These are phyloP conservation scores for Coleophora flavipennella DNA, from an alignment of 2,888 invertebrate genomes.

Conservation along the genomic window DNA sequence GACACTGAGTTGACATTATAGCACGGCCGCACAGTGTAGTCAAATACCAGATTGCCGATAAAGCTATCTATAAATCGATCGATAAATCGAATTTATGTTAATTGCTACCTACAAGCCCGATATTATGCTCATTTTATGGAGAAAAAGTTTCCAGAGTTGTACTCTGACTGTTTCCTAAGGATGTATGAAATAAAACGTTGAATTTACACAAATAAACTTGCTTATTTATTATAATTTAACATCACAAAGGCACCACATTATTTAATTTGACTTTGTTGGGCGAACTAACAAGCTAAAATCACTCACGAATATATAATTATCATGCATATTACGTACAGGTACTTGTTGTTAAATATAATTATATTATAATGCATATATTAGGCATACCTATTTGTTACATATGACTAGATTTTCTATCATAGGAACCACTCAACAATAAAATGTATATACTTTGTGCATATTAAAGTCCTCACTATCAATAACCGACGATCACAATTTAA, in stretches of 20 bases:
- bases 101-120: too few relatives aligned
- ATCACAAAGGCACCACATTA: conserved; percentile 33
- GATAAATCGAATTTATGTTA: too few relatives aligned
- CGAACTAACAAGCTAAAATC: conserved; percentile 7
- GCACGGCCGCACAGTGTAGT: too few relatives aligned
- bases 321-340: conserved; percentile 15
- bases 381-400: conserved; percentile 6
- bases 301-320: conserved; percentile 21
- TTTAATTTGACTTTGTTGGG: conserved; percentile 11
- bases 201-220: conserved; percentile 32
- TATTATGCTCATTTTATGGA: too few relatives aligned
- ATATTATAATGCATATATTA: conserved; percentile 14
- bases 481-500: conserved; percentile 28
- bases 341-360: too few relatives aligned
- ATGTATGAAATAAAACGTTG: conserved; percentile 17
- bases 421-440: conserved; percentile 12
- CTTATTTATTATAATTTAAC: conserved; percentile 26
- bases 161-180: too few relatives aligned
- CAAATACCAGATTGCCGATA: too few relatives aligned
- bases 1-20: too few relatives aligned
- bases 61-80: too few relatives aligned
- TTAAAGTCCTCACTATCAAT: neutral
- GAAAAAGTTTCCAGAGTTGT: too few relatives aligned
- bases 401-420: conserved; percentile 36
- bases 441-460: neutral